Conservation (phyloP, 2,888 invertebrate species). For the Amblyteles armatorius region DNA sequence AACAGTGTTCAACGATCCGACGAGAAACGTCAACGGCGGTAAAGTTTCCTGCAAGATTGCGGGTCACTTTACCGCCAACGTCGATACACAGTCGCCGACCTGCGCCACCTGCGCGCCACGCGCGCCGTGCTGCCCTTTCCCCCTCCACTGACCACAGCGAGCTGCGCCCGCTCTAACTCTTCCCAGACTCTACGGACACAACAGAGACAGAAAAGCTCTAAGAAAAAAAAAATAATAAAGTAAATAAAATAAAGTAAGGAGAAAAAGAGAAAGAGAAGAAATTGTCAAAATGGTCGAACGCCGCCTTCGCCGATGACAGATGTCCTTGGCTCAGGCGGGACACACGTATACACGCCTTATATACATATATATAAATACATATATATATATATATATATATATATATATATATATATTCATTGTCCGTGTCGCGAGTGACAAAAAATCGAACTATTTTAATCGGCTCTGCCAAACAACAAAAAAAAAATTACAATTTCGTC, state of each 20-base stretch:
- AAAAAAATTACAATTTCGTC: neutral
- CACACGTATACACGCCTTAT: neutral
- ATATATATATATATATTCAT: neutral
- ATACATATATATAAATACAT: neutral
- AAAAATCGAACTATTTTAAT: too few relatives aligned
- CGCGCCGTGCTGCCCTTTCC: neutral
- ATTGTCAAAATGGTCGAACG: neutral
- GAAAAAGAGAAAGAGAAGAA: neutral
- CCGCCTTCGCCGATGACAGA: conserved; percentile 15
- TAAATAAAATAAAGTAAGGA: neutral
- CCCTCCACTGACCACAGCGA: neutral
- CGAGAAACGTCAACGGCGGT: too few relatives aligned
- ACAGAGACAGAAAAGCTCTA: neutral
- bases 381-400: too few relatives aligned
- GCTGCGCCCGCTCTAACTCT: neutral
- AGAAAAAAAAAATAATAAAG: neutral
- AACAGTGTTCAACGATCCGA: too few relatives aligned
- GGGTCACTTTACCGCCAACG: too few relatives aligned
- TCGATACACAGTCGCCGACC: neutral
- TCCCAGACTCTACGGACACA: neutral
- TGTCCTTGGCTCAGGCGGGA: conserved; percentile 14
- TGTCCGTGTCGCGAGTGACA: neutral
- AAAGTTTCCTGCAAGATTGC: too few relatives aligned
- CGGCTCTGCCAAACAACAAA: too few relatives aligned
- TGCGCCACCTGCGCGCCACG: conserved; percentile 2